A percentile compares a stretch with the other conserved stretches of the same genome.
Conservation (phyloP, 2,113 vertebrate genomes). For the Naja naja region DNA sequence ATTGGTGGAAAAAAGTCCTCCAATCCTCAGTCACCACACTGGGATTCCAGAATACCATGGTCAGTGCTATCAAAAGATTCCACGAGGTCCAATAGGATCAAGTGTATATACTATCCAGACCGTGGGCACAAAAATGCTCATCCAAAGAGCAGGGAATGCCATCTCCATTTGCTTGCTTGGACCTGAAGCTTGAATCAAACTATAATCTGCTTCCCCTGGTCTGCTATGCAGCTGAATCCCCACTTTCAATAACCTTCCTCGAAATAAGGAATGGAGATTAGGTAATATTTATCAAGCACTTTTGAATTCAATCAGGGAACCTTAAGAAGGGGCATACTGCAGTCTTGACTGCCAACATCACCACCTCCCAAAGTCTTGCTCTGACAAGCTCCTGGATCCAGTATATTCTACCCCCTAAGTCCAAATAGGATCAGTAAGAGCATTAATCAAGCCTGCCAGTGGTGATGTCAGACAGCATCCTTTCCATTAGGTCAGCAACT, state of each 20-base stretch:
- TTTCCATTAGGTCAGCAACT: background rate
- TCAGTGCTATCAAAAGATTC: background rate
- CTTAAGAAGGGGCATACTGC: background rate
- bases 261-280: background rate
- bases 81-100: background rate
- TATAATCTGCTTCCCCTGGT: background rate
- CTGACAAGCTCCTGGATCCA: background rate
- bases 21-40: background rate
- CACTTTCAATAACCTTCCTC: background rate
- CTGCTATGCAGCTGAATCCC: background rate
- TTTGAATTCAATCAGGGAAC: background rate
- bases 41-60: background rate
- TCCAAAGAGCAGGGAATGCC: background rate
- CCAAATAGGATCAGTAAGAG: background rate
- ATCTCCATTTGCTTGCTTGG: background rate
- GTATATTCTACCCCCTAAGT: background rate
- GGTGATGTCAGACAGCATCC: background rate
- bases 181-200: background rate
- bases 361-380: background rate
- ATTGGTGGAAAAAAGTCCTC: background rate
- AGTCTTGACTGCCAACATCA: background rate
- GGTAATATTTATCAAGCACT: background rate
- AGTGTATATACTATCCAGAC: background rate
- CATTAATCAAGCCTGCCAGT: background rate
- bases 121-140: background rate